Percentiles rank a stretch among this genome's conserved stretches.
These are phyloP conservation scores for Pyrocephalus nanus DNA, from an alignment of 2,797 vertebrate species.

Conservation along the genomic window DNA sequence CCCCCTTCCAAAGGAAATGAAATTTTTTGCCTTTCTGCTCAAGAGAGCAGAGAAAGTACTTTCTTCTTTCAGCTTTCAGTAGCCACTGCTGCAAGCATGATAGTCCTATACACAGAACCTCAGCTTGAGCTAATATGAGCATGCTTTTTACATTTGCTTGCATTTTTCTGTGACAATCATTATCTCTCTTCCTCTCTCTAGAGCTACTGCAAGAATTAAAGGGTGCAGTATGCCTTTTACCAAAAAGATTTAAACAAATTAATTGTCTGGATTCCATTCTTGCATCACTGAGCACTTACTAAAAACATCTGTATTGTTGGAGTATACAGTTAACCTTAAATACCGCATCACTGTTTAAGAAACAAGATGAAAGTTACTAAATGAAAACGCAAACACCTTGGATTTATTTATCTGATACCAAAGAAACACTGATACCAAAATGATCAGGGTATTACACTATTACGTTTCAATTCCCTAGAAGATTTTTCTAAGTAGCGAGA, in stretches of 20 bases:
- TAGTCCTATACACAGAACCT: background rate
- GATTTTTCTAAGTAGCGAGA: background rate
- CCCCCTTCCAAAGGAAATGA: background rate
- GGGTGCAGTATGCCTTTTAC: rapidly evolving
- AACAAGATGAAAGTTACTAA: background rate
- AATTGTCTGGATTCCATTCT: background rate
- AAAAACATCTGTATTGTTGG: background rate
- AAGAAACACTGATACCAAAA: background rate
- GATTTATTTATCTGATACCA: background rate
- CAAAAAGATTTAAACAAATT: background rate
- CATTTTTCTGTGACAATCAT: background rate
- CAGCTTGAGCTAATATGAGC: background rate
- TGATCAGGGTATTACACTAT: background rate
- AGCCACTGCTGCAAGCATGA: background rate
- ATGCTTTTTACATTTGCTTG: background rate
- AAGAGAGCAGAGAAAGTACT: background rate
- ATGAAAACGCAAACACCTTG: background rate
- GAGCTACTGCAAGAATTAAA: background rate
- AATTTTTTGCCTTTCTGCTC: background rate
- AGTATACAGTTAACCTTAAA: background rate
- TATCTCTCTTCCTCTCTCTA: background rate
- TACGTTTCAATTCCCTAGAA: background rate
- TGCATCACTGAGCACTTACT: background rate
- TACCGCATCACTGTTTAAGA: background rate
- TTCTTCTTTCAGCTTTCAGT: background rate